Base-by-base conservation (phyloP, 2,888 invertebrate genomes). In the Phaedon cochleariae region DNA sequence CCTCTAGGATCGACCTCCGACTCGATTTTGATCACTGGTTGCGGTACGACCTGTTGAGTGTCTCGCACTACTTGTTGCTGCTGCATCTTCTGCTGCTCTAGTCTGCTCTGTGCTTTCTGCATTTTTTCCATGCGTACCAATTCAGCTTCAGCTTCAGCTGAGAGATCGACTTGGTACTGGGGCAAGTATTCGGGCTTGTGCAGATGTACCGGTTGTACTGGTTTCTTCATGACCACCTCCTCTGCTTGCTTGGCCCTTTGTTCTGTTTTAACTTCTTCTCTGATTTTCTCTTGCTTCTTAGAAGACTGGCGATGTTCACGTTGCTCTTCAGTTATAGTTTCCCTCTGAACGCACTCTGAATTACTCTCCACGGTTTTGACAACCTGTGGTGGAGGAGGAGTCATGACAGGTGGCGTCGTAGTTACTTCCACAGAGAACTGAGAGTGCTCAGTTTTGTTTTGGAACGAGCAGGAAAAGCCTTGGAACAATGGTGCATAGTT, bases 151-250 rank as follows among this genome's bases (percentile, higher is more conserved):
- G 75, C 79, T 41, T 71, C 73, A 20, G 78, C 77, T 20, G 76
- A 73, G 79, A 89, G 85, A 78, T 89, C 87, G 79, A 87, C 86
- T 82, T 90, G 90, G 79, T 90, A 90, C 62, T 87, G 84, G 7
- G 90, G 90, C 77, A 90, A 86, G 76, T 83, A 84, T 73, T 89
- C 88, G 17, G 90, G 86, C 81, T 87, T 88, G 64, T 89, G 89
- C 70, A 90, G 83, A 63, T 72, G 59, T 4, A 75, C 65, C 31
- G 74, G 69, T 21, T 73, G 77, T 18, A 75, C 31, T 3, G 82
- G 78, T 70, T 79, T 81, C 57, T 79, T 78, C 20, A 73, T 66
- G 12, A 81, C 64, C 0, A 78, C 70, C 62, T 79, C 75, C 62
- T 81, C 80, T 2, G 74, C 73, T 71, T 80, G 79, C 62, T 76